phyloP scores from a whole-genome alignment of 2,113 vertebrate species.

The Callipepla squamata region DNA sequence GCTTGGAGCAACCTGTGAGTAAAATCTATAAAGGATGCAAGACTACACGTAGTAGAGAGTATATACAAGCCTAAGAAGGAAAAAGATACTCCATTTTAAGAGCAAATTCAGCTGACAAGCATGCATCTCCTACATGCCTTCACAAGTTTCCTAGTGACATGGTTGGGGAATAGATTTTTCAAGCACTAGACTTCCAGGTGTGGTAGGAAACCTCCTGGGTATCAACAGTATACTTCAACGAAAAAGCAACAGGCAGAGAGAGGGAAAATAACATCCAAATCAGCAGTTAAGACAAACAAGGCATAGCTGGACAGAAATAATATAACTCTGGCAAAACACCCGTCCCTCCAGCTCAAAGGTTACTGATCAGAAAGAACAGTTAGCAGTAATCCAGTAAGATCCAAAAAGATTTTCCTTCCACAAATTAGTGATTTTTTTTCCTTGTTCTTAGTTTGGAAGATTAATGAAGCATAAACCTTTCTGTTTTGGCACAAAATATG shows the following conservation, averaged over 20 bases:
- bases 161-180: background rate
- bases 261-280: background rate
- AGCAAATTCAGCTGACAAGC: background rate
- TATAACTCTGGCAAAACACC: background rate
- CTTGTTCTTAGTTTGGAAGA: background rate
- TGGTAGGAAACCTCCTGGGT: background rate
- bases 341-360: background rate
- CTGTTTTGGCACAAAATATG: background rate
- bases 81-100: background rate
- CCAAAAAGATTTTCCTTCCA: background rate
- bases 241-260: background rate
- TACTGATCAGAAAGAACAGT: background rate
- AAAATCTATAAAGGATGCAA: background rate
- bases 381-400: background rate
- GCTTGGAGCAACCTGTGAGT: background rate
- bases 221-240: background rate
- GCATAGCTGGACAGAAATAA: background rate
- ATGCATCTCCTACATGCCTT: background rate
- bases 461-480: background rate
- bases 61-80: background rate
- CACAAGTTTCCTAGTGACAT: background rate
- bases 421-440: background rate
- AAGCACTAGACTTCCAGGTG: background rate
- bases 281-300: background rate
- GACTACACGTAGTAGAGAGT: fast-evolving